Evolutionary conservation across 2,113 vertebrate species (phyloP).

Genomic region (Atlantisia rogersi): DNA sequence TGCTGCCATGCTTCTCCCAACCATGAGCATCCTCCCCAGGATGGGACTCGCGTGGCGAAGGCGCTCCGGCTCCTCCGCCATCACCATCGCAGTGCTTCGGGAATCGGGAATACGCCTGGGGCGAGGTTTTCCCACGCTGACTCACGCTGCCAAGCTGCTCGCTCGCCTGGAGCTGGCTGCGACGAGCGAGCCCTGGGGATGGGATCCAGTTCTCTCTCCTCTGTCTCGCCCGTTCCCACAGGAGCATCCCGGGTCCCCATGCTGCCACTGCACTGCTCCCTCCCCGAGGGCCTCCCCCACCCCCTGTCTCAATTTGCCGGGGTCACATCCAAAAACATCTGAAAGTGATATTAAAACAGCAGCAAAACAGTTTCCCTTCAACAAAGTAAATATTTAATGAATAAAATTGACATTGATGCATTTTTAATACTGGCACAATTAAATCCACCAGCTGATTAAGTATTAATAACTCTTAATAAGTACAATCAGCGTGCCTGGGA

Average conservation of each 20-base stretch:
- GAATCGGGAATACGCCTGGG: neutral
- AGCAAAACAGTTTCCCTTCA: slow-evolving; percentile 74
- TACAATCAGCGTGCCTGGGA: slow-evolving; percentile 61
- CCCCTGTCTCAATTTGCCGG: neutral
- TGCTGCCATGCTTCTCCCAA: neutral
- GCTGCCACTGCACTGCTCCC: rapidly evolving
- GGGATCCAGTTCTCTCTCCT: neutral
- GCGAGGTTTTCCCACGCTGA: slow-evolving; percentile 55
- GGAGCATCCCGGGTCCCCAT: neutral
- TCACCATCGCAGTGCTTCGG: neutral
- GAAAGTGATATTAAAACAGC: slow-evolving; percentile 69
- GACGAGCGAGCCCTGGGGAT: neutral
- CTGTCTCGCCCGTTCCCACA: rapidly evolving
- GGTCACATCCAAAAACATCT: slow-evolving; percentile 55
- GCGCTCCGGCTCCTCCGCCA: neutral
- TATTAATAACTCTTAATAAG: slow-evolving; percentile 77
- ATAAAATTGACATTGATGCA: slow-evolving; percentile 76
- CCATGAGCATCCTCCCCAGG: neutral
- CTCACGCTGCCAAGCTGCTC: slow-evolving; percentile 26
- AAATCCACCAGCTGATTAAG: slow-evolving; percentile 72
- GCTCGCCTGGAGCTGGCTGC: neutral
- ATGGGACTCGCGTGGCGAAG: neutral
- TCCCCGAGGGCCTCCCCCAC: neutral
- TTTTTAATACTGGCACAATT: slow-evolving; percentile 78
- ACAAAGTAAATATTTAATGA: slow-evolving; percentile 78